These are phyloP conservation scores for Drosophila buzzatii DNA, from an alignment of 2,888 invertebrate species.

Conservation along the genomic window DNA sequence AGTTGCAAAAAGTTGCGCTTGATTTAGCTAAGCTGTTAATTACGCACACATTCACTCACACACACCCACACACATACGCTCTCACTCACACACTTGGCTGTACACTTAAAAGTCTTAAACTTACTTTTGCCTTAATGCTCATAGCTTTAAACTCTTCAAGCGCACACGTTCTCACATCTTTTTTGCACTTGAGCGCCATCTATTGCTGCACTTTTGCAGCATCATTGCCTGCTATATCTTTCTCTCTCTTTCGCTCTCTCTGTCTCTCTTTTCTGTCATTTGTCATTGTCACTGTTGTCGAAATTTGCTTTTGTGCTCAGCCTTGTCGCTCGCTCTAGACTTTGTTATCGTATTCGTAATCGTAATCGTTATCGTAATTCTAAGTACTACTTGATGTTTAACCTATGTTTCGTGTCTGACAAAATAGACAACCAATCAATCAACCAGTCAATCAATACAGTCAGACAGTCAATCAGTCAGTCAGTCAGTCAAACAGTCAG, in stretches of 20 bases:
- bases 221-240: constrained; percentile 54
- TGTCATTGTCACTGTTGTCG: constrained; percentile 28
- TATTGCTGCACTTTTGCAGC: constrained; percentile 50
- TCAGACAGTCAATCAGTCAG: constrained; percentile 31
- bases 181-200: constrained; percentile 59
- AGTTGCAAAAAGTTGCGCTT: constrained; percentile 51
- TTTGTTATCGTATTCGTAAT: constrained; percentile 54
- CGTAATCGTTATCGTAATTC: constrained; percentile 57
- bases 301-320: constrained; percentile 47
- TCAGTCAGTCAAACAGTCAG: constrained; percentile 28
- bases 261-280: constrained; percentile 35
- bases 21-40: constrained; percentile 58
- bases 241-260: constrained; percentile 3
- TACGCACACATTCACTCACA: constrained; percentile 27
- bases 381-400: constrained; percentile 57
- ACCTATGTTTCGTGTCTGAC: constrained; percentile 56
- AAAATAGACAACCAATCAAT: constrained; percentile 29
- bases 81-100: constrained; percentile 16
- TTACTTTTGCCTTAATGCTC: constrained; percentile 44
- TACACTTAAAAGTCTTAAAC: constrained; percentile 34
- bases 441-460: constrained; percentile 32
- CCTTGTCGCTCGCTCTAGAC: constrained; percentile 54
- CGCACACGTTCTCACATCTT: constrained; percentile 15
- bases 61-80: constrained; percentile 12
- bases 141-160: constrained; percentile 34